These are phyloP conservation scores for Leguminivora glycinivorella DNA, from an alignment of 1,140 invertebrate species.

Conservation along the genomic window DNA sequence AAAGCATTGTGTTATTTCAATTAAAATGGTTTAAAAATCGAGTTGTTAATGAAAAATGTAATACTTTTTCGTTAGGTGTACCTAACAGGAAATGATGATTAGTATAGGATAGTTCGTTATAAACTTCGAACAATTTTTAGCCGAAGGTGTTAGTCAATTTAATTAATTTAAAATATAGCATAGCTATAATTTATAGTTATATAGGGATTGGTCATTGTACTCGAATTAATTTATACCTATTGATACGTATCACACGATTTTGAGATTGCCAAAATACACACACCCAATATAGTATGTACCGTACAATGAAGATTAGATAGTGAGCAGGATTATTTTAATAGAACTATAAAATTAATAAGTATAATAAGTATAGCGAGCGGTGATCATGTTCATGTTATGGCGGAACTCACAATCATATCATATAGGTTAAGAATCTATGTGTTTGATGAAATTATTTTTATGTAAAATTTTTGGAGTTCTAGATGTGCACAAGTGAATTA, in stretches of 20 bases:
- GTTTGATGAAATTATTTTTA: slow-evolving; percentile 24
- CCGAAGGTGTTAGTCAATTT: slow-evolving; percentile 59
- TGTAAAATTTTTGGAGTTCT: slow-evolving; percentile 5
- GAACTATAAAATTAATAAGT: background rate
- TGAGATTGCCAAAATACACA: slow-evolving; percentile 44
- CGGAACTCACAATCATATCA: slow-evolving; percentile 19
- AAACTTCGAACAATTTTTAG: slow-evolving; percentile 14
- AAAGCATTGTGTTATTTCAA: background rate
- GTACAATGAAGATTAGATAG: background rate
- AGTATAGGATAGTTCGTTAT: slow-evolving; percentile 11
- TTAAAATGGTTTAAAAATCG: too few species aligned
- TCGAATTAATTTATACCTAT: slow-evolving; percentile 11
- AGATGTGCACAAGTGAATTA: slow-evolving; percentile 17
- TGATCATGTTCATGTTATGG: slow-evolving; percentile 23
- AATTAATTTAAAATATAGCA: slow-evolving; percentile 50
- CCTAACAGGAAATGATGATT: background rate
- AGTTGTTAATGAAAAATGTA: background rate
- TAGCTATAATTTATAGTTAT: slow-evolving; percentile 48
- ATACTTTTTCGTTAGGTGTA: background rate
- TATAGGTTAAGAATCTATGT: slow-evolving; percentile 23
- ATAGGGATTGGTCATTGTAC: background rate
- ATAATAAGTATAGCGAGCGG: slow-evolving; percentile 14
- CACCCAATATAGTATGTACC: slow-evolving; percentile 25
- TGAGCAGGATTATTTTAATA: slow-evolving; percentile 17
- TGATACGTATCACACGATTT: slow-evolving; percentile 31